Conservation (phyloP, 2,888 invertebrate genomes). For the Scaptomyza cyrtandrae region DNA sequence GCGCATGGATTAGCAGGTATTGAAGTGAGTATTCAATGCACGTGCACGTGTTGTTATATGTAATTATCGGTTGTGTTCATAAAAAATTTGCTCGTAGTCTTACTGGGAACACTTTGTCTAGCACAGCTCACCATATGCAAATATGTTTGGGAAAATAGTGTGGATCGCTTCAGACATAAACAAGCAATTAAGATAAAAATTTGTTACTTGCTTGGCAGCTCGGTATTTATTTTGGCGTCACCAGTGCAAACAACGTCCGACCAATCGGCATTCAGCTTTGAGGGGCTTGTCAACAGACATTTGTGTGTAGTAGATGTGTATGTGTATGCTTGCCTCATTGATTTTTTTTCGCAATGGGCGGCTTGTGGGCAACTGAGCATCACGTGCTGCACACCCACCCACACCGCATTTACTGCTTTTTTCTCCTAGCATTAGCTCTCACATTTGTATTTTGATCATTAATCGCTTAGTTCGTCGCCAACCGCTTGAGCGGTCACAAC, state of each 20-base stretch:
- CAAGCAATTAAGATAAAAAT: conserved; percentile 25
- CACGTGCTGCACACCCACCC: conserved; percentile 44
- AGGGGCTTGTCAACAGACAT: conserved; percentile 62
- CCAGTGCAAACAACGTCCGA: conserved; percentile 29
- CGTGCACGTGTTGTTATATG: conserved; percentile 28
- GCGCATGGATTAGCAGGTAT: not conserved
- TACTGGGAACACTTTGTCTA: not conserved
- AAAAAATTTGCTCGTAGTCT: not conserved
- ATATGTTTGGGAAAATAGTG: conserved; percentile 14
- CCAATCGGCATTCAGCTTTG: conserved; percentile 57
- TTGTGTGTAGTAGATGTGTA: not conserved
- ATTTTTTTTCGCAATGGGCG: conserved; percentile 33
- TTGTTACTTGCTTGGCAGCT: conserved; percentile 6
- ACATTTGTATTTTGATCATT: conserved; percentile 27
- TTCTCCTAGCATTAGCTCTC: conserved; percentile 16
- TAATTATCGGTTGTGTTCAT: conserved; percentile 14
- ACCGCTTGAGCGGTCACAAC: conserved; percentile 33
- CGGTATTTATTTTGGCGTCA: conserved; percentile 48
- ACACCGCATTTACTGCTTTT: conserved; percentile 16
- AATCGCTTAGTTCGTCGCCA: conserved; percentile 52
- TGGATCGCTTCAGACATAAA: conserved; percentile 9
- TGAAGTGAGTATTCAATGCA: conserved; percentile 24
- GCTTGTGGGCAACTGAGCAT: conserved; percentile 18
- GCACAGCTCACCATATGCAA: not conserved
- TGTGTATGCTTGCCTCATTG: conserved; percentile 19